Conservation (phyloP, 2,113 vertebrate genomes). For the Grammomys dolichurus region DNA sequence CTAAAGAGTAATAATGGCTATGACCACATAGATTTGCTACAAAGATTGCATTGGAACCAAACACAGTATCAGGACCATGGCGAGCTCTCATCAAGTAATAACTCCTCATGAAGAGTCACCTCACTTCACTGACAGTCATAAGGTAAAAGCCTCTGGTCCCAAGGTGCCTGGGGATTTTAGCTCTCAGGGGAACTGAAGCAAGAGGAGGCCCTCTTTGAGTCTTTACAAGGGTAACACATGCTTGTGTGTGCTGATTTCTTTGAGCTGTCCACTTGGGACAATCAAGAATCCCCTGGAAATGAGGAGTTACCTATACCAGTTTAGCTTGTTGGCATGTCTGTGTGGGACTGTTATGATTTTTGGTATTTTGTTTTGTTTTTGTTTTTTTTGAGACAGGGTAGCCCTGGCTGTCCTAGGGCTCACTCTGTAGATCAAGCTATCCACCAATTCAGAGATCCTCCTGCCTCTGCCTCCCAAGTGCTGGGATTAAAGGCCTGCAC, state of each 20-base stretch:
- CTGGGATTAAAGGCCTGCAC: no score
- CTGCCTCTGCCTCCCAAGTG: no score
- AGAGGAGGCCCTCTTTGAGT: neutral
- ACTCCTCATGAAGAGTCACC: neutral
- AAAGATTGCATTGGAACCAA: neutral
- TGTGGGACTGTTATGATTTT: neutral
- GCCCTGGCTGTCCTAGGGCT: no score
- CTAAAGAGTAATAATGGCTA: no score
- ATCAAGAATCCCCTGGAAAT: neutral
- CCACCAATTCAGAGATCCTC: no score
- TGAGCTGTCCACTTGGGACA: neutral
- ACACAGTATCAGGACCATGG: no score
- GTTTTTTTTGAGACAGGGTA: no score
- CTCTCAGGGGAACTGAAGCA: neutral
- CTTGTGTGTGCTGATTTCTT: neutral
- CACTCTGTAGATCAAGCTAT: no score
- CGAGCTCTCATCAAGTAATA: no score
- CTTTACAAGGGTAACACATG: neutral
- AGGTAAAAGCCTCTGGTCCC: neutral
- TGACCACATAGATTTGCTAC: neutral
- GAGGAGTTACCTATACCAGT: neutral
- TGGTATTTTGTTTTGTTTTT: no score
- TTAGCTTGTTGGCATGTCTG: neutral
- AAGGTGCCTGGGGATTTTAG: neutral
- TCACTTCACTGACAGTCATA: neutral